phyloP scores from a whole-genome alignment of 1,140 invertebrate genomes.

The Drosophila trapezifrons region DNA sequence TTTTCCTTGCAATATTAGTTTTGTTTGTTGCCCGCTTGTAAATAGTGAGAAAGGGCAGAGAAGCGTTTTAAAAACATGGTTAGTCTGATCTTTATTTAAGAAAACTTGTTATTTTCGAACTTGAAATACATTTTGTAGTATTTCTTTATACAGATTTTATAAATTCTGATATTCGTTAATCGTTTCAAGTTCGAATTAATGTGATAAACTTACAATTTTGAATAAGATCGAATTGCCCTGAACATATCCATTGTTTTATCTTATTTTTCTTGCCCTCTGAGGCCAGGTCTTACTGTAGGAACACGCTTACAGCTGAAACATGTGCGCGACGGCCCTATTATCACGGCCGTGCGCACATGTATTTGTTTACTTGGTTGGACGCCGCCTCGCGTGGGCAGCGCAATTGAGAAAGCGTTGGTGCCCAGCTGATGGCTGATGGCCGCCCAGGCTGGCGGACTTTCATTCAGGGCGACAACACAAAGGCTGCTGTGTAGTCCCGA shows the following conservation, averaged over 20 bases:
- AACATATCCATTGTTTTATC: background rate
- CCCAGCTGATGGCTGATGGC: constrained; percentile 67
- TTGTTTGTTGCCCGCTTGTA: constrained; percentile 25
- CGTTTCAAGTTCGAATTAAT: constrained; percentile 7
- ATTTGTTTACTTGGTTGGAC: constrained; percentile 78
- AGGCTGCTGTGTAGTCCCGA: constrained; percentile 38
- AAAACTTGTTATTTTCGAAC: constrained; percentile 2
- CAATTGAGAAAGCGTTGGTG: constrained; percentile 76
- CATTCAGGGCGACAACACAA: constrained; percentile 75
- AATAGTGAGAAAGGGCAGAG: background rate
- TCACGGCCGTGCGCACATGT: constrained; percentile 68
- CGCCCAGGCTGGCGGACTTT: constrained; percentile 59
- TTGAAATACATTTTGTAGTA: background rate
- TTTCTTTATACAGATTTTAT: background rate
- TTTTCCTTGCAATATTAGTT: constrained; percentile 41
- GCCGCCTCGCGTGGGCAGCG: constrained; percentile 57
- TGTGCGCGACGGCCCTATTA: constrained; percentile 64
- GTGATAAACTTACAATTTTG: constrained; percentile 8
- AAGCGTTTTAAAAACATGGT: background rate
- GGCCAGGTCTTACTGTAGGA: constrained; percentile 56
- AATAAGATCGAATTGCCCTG: constrained; percentile 8
- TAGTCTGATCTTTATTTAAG: background rate
- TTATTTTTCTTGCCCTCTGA: constrained; percentile 19
- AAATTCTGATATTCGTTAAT: background rate
- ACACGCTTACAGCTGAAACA: constrained; percentile 71